Evolutionary conservation across 2,888 invertebrate species (phyloP).

Genomic region (Lamproptera curius): DNA sequence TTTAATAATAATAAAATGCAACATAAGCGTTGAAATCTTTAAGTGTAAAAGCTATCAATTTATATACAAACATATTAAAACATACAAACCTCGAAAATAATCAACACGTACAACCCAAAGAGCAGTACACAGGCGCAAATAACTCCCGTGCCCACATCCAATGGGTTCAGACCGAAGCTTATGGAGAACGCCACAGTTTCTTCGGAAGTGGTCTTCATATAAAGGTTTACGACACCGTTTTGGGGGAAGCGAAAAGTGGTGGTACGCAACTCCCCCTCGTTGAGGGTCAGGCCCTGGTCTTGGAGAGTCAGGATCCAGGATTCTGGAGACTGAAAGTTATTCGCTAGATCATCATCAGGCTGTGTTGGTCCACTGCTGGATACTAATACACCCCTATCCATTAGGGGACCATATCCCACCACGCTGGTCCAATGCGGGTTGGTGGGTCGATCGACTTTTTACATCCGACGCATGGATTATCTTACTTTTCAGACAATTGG

Average conservation of each 20-base stretch:
- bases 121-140: slow-evolving; percentile 86
- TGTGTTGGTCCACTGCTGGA: no score
- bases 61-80: no score
- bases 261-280: slow-evolving; percentile 65
- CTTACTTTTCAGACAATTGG: no score
- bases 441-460: no score
- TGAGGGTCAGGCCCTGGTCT: slow-evolving; percentile 77
- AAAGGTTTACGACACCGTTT: slow-evolving; percentile 30
- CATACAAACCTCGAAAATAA: slow-evolving; percentile 88
- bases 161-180: slow-evolving; percentile 79
- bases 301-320: slow-evolving; percentile 80
- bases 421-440: no score
- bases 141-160: slow-evolving; percentile 82
- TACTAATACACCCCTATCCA: no score
- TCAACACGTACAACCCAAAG: slow-evolving; percentile 85
- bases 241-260: slow-evolving; percentile 48
- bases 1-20: no score
- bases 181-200: slow-evolving; percentile 48
- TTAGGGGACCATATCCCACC: no score
- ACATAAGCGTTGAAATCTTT: no score
- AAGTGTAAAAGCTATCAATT: no score
- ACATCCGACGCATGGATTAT: no score
- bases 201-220: slow-evolving; percentile 39
- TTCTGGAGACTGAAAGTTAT: slow-evolving; percentile 61
- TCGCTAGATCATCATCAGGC: no score